Evolutionary conservation across 1,140 invertebrate genomes (phyloP).

Genomic region (Drosophila rufa): DNA sequence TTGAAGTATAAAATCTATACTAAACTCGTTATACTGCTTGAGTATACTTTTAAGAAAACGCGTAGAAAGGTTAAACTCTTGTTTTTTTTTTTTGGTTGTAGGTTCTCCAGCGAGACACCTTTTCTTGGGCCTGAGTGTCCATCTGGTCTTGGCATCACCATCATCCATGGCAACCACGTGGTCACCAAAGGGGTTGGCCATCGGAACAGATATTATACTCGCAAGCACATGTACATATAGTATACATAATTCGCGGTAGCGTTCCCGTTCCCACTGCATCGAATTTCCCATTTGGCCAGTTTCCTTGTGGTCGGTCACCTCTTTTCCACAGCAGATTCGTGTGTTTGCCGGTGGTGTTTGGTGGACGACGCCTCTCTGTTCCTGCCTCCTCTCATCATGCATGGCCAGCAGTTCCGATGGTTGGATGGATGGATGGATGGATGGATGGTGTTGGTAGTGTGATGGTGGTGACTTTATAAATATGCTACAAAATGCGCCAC

Average conservation of each 20-base stretch:
- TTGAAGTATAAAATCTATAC: no score
- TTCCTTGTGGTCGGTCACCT: constrained; percentile 23
- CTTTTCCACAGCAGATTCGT: constrained; percentile 10
- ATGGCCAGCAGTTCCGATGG: constrained; percentile 14
- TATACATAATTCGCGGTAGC: background rate
- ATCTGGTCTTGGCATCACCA: constrained; percentile 9
- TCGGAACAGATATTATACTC: background rate
- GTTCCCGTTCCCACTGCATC: constrained; percentile 1
- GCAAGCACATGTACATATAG: background rate
- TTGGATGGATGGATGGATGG: constrained; percentile 7
- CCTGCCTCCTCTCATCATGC: constrained; percentile 9
- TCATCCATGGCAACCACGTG: background rate
- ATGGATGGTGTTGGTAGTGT: background rate
- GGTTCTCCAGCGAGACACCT: background rate
- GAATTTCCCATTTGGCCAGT: constrained; percentile 29
- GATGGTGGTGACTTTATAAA: constrained; percentile 45
- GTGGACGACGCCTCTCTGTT: background rate
- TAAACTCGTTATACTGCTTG: no score
- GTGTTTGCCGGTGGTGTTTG: constrained; percentile 17
- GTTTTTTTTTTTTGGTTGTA: no score
- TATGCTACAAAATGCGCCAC: constrained; percentile 24
- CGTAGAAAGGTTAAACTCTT: no score
- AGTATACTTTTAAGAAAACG: no score
- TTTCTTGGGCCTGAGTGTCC: background rate
- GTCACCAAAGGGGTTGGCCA: constrained; percentile 7